Base-by-base conservation (phyloP, 2,113 vertebrate species). In the Zosterops hypoxanthus region DNA sequence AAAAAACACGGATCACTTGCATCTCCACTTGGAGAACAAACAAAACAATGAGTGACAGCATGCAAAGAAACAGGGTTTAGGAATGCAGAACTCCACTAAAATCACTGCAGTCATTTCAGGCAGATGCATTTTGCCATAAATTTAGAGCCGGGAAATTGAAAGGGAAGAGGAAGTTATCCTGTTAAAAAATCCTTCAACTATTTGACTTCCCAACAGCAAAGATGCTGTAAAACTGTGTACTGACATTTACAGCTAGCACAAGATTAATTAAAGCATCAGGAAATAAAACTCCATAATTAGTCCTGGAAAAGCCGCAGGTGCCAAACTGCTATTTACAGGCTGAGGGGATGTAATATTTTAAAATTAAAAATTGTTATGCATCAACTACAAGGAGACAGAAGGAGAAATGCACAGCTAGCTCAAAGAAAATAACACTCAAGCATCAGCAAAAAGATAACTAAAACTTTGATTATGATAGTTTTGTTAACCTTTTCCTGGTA, bases 191-290 rank as follows among this genome's bases (percentile, higher is more conserved):
- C 64, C 72, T 91, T 94, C 92, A 77, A 42, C 33, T 80, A 15
- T n/a, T 86, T 91, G 46, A 72, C 46, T 78, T 68, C 52, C 36
- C 50, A 93, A 49, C 16, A 93, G 77, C 46, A 89, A 84, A 81
- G 72, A 78, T 22, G 55, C 50, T 65, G 59, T 81, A 69, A 93
- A 95, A 80, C 50, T 65, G 46, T 64, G 80, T 88, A 71, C 44
- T 95, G 87, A 89, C 69, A 91, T 87, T 84, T 89, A 89, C 65
- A 93, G 72, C 41, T 91, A 3, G 49, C n/a, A 65, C 8, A 84
- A 89, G 78, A 83, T 87, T 93, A 91, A 93, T 95, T 84, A 95
- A 89, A 91, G 60, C 47, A 75, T 84, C 90, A 94, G 73, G 72
- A 92, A 93, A 75, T 78, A 90, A 93, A 95, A 81, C 65, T 90